A percentile compares a stretch with the other conserved stretches of the same genome.
These are phyloP conservation scores for Lacerta viridis DNA, from an alignment of 2,797 vertebrate genomes.

Conservation along the genomic window DNA sequence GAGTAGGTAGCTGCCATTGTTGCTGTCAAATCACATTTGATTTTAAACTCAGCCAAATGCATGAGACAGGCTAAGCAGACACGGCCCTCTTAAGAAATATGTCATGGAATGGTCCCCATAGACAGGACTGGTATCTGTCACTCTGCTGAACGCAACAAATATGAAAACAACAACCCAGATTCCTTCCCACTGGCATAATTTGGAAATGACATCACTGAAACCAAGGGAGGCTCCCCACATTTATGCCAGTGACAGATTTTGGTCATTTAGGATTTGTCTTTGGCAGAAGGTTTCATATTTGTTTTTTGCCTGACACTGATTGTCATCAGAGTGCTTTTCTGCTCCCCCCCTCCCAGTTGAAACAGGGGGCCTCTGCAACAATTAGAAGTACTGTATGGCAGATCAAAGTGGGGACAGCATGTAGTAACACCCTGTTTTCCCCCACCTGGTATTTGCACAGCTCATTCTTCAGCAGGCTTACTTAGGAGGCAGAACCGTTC, in stretches of 20 bases:
- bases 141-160: conserved; percentile 8
- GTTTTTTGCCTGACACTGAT: background rate
- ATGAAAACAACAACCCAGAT: conserved; percentile 34
- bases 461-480: fast-evolving
- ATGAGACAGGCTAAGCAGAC: background rate
- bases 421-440: background rate
- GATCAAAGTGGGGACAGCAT: conserved; percentile 36
- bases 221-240: conserved; percentile 62
- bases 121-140: conserved; percentile 34
- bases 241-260: conserved; percentile 35
- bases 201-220: conserved; percentile 44
- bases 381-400: conserved; percentile 22
- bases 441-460: conserved; percentile 11
- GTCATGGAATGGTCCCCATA: conserved; percentile 29
- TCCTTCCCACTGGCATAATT: conserved; percentile 31
- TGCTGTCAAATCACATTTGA: conserved; percentile 63
- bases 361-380: conserved; percentile 38
- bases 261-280: background rate
- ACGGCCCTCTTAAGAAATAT: conserved; percentile 3
- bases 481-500: background rate
- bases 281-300: background rate
- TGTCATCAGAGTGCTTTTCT: conserved; percentile 27
- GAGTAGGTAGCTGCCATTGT: conserved; percentile 26
- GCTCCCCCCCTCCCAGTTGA: conserved; percentile 4
- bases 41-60: conserved; percentile 43